Evolutionary conservation across 2,113 vertebrate genomes (phyloP).

Genomic region (Bostrychus sinensis): DNA sequence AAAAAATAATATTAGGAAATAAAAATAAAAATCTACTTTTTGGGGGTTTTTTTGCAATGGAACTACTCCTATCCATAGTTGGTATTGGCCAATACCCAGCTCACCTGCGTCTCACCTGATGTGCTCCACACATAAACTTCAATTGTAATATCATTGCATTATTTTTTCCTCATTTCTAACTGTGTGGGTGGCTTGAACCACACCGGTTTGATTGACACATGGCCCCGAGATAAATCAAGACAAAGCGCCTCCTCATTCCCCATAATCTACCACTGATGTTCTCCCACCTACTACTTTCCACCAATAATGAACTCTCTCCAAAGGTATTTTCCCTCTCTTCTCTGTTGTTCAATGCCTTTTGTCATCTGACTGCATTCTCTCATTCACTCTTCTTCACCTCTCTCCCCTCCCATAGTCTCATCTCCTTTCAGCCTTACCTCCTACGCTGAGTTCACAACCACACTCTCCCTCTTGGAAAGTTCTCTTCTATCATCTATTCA

Average conservation of each 20-base stretch:
- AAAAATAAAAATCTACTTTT: no score
- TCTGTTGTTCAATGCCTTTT: slow-evolving; percentile 35
- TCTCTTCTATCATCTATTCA: slow-evolving; percentile 39
- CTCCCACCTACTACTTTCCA: slow-evolving; percentile 24
- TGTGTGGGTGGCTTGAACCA: no score
- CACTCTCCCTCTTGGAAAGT: slow-evolving; percentile 22
- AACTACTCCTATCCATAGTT: no score
- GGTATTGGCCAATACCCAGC: no score
- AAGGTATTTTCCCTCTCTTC: not conserved
- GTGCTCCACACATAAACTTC: no score
- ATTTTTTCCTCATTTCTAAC: no score
- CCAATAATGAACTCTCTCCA: slow-evolving; percentile 32
- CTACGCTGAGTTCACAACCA: slow-evolving; percentile 40
- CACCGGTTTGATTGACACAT: slow-evolving; percentile 59
- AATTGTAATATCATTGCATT: no score
- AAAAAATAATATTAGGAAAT: no score
- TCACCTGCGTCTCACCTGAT: no score
- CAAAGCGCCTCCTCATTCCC: slow-evolving; percentile 30
- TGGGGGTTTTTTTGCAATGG: no score
- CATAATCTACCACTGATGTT: slow-evolving; percentile 24
- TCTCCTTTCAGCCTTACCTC: slow-evolving; percentile 7
- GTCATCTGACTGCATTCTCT: slow-evolving; percentile 38
- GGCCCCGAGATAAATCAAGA: slow-evolving; percentile 38
- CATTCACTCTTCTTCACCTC: slow-evolving; percentile 33
- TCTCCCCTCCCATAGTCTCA: slow-evolving; percentile 12